Conservation (phyloP, 1,140 invertebrate species). For the Caenorhabditis latens region DNA sequence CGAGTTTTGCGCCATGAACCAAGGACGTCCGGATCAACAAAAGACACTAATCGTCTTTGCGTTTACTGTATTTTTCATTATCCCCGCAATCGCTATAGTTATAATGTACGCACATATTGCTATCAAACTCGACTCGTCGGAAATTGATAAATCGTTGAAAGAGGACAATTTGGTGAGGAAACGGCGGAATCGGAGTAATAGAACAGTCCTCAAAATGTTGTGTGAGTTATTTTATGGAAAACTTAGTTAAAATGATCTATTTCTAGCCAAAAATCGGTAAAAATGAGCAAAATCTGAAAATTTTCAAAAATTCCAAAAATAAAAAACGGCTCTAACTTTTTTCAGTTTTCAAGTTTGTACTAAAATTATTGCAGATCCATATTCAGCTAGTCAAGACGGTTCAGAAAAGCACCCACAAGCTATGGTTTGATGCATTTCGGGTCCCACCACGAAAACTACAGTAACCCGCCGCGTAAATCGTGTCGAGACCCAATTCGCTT, state of each 20-base stretch:
- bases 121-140: constrained; percentile 63
- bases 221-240: constrained; percentile 61
- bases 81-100: constrained; percentile 74
- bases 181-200: constrained; percentile 57
- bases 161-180: constrained; percentile 43
- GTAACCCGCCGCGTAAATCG: too few species aligned
- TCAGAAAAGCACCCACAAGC: too few species aligned
- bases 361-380: too few species aligned
- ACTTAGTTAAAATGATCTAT: background rate
- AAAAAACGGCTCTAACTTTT: too few species aligned
- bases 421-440: too few species aligned
- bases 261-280: too few species aligned
- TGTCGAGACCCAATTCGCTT: too few species aligned
- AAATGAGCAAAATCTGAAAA: too few species aligned
- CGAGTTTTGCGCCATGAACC: constrained; percentile 73
- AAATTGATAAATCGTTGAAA: constrained; percentile 57
- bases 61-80: constrained; percentile 64
- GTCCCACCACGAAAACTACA: too few species aligned
- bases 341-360: too few species aligned
- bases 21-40: constrained; percentile 53
- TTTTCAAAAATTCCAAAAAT: too few species aligned
- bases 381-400: too few species aligned
- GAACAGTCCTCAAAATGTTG: constrained; percentile 71
- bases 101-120: constrained; percentile 74
- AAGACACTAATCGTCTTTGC: constrained; percentile 64